phyloP scores from a whole-genome alignment of 1,140 invertebrate genomes.

The Teleopsis dalmanni region DNA sequence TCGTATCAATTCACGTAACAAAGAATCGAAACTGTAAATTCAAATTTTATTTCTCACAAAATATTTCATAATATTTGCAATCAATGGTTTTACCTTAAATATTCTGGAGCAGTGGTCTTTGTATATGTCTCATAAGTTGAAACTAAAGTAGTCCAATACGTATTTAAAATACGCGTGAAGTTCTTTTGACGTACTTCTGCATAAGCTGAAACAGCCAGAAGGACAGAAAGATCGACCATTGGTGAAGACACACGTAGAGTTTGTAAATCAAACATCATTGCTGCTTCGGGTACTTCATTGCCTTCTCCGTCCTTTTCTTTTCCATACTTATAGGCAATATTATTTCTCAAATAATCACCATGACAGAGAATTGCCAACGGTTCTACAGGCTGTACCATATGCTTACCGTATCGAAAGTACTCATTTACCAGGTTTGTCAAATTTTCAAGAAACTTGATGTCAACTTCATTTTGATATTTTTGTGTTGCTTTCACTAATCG shows the following conservation, averaged over 20 bases:
- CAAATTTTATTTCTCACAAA: neutral
- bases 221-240: constrained; percentile 34
- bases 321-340: constrained; percentile 32
- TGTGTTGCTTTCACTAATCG: constrained; percentile 11
- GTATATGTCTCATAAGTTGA: constrained; percentile 18
- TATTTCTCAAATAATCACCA: constrained; percentile 39
- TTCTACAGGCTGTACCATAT: constrained; percentile 26
- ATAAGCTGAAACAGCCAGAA: constrained; percentile 25
- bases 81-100: constrained; percentile 19
- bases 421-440: constrained; percentile 15
- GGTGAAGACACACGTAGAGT: constrained; percentile 33
- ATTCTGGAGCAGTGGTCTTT: constrained; percentile 16
- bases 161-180: constrained; percentile 30
- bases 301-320: neutral
- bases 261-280: constrained; percentile 43
- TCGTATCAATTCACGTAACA: constrained; percentile 30
- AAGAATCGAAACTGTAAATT: constrained; percentile 16
- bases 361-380: constrained; percentile 35
- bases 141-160: constrained; percentile 22
- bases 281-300: constrained; percentile 20
- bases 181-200: constrained; percentile 23
- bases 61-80: neutral
- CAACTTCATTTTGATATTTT: constrained; percentile 21
- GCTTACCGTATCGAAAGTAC: constrained; percentile 15
- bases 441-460: constrained; percentile 22